These are phyloP conservation scores for Pagetopsis macropterus DNA, from an alignment of 2,797 vertebrate genomes.

Conservation along the genomic window DNA sequence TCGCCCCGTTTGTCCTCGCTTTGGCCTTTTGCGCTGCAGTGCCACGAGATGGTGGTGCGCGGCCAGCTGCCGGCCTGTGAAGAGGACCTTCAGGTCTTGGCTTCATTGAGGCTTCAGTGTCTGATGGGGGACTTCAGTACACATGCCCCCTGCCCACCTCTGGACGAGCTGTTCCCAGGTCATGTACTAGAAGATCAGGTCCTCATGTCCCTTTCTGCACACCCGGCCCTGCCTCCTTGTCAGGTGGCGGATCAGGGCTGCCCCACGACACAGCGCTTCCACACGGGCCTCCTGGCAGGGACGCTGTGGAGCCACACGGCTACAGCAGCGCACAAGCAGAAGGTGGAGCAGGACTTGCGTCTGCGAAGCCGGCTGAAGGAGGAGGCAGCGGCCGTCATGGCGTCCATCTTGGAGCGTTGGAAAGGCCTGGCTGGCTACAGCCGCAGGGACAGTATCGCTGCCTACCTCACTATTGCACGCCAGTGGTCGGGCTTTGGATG, in stretches of 20 bases:
- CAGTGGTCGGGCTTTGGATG: conserved; percentile 95
- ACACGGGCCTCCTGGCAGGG: conserved; percentile 74
- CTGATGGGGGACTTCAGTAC: conserved; percentile 90
- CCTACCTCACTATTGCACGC: conserved; percentile 90
- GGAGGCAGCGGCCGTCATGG: conserved; percentile 84
- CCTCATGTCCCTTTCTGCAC: conserved; percentile 66
- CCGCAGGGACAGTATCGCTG: conserved; percentile 90
- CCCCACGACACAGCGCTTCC: conserved; percentile 74
- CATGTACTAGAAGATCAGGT: conserved; percentile 81
- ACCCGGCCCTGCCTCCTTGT: conserved; percentile 63
- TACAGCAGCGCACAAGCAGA: conserved; percentile 83
- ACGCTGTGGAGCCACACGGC: conserved; percentile 85
- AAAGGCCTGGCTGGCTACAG: conserved; percentile 90
- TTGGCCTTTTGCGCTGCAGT: conserved; percentile 71
- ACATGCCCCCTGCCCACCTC: conserved; percentile 83
- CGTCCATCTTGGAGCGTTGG: conserved; percentile 90
- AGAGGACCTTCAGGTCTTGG: conserved; percentile 89
- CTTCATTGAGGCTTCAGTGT: conserved; percentile 90
- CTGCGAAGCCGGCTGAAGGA: conserved; percentile 84
- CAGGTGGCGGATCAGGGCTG: conserved; percentile 69
- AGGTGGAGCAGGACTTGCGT: conserved; percentile 82
- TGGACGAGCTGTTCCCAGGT: conserved; percentile 88
- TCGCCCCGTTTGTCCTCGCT: conserved; percentile 26
- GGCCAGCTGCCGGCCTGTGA: conserved; percentile 90
- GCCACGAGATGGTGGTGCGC: conserved; percentile 91